Evolutionary conservation across 2,113 vertebrate genomes (phyloP).

Genomic region (Nymphicus hollandicus): DNA sequence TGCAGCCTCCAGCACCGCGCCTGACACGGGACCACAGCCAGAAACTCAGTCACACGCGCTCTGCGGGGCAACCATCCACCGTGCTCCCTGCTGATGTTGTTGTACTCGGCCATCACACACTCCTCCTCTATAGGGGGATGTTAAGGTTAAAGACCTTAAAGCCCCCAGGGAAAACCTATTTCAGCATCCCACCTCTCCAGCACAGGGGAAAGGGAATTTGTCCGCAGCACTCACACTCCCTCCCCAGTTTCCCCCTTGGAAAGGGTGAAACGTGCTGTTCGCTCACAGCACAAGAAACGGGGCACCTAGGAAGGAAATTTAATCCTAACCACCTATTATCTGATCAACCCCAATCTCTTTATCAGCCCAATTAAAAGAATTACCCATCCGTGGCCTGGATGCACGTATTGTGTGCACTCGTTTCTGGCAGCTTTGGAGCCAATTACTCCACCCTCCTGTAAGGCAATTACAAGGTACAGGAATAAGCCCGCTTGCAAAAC

Average conservation of each 20-base stretch:
- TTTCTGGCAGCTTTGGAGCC: constrained; percentile 27
- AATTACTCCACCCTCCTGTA: constrained; percentile 60
- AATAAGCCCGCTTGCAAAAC: constrained; percentile 52
- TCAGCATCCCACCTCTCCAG: background rate
- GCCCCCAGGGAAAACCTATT: background rate
- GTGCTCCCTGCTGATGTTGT: background rate
- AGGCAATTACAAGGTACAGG: constrained; percentile 59
- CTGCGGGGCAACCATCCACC: background rate
- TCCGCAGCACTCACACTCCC: background rate
- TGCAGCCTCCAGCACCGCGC: background rate
- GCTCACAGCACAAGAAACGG: background rate
- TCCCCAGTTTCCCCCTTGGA: background rate
- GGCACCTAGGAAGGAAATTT: constrained; percentile 29
- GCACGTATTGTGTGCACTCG: constrained; percentile 48
- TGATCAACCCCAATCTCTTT: constrained; percentile 57
- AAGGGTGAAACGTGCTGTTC: background rate
- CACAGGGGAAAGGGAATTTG: fast-evolving
- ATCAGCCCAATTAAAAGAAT: constrained; percentile 68
- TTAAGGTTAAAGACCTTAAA: background rate
- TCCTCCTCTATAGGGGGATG: background rate
- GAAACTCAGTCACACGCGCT: background rate
- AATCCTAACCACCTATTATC: constrained; percentile 53
- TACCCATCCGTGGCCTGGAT: constrained; percentile 36
- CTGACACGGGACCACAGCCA: background rate
- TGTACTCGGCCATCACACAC: fast-evolving